Conservation (phyloP, 35 echinoderm and acorn worm genomes). For the Chiridota heheva region DNA sequence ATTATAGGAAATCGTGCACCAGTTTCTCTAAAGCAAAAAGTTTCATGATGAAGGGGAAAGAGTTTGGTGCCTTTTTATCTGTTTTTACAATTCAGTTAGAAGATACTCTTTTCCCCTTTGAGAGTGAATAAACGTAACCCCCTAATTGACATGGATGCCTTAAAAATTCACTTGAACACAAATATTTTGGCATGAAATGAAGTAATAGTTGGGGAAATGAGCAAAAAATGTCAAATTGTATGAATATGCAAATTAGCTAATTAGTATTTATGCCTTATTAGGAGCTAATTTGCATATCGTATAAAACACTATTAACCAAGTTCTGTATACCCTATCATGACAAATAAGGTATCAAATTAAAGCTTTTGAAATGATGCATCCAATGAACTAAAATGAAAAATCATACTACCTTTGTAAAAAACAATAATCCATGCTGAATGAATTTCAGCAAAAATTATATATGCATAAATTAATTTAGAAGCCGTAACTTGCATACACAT, state of each 20-base stretch:
- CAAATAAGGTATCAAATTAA: not conserved
- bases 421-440: not conserved
- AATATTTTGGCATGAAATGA: not conserved
- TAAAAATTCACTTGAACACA: not conserved
- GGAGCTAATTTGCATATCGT: not conserved
- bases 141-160: no score
- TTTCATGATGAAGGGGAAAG: no score
- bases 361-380: not conserved
- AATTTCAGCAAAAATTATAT: not conserved
- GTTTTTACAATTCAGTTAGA: no score
- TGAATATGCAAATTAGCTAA: slow-evolving; percentile 2
- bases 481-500: not conserved
- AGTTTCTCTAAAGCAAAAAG: no score
- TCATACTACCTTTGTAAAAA: not conserved
- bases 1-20: no score
- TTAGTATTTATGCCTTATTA: not conserved
- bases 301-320: not conserved
- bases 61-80: no score
- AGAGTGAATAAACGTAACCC: no score
- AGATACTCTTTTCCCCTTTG: no score
- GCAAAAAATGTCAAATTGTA: not conserved
- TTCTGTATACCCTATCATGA: not conserved
- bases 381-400: not conserved
- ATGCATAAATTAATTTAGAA: not conserved
- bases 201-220: not conserved